Conservation (phyloP, 2,888 invertebrate species). For the Patella depressa region DNA sequence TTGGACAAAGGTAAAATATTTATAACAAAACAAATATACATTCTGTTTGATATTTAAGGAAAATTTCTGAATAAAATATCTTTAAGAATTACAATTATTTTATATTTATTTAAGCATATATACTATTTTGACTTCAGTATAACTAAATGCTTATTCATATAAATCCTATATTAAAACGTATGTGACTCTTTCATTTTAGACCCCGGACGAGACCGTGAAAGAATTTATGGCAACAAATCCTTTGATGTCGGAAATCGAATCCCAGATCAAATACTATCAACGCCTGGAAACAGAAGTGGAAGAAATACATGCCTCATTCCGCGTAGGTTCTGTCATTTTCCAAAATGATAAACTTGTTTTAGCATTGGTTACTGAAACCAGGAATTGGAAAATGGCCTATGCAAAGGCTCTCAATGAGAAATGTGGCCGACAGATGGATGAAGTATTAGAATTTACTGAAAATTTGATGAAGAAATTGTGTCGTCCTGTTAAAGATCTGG, state of each 20-base stretch:
- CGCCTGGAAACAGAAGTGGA: constrained; percentile 70
- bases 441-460: constrained; percentile 86
- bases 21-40: too few species aligned
- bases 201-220: constrained; percentile 70
- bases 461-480: constrained; percentile 92
- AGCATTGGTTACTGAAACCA: constrained; percentile 80
- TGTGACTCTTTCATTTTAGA: constrained; percentile 45
- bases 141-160: not conserved
- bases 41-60: too few species aligned
- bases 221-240: constrained; percentile 72
- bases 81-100: too few species aligned
- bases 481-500: constrained; percentile 88
- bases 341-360: constrained; percentile 79
- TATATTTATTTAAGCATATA: not conserved
- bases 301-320: constrained; percentile 63
- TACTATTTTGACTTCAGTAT: not conserved
- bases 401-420: constrained; percentile 71
- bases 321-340: constrained; percentile 69
- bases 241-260: constrained; percentile 72
- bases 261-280: constrained; percentile 72
- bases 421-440: constrained; percentile 71
- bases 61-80: too few species aligned
- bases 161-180: not conserved
- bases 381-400: constrained; percentile 71
- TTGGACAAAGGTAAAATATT: constrained; percentile 65